A percentile compares a stretch with the other conserved stretches of the same genome.
Conservation (phyloP, 2,113 vertebrate species). For the Crotalus helleri region DNA sequence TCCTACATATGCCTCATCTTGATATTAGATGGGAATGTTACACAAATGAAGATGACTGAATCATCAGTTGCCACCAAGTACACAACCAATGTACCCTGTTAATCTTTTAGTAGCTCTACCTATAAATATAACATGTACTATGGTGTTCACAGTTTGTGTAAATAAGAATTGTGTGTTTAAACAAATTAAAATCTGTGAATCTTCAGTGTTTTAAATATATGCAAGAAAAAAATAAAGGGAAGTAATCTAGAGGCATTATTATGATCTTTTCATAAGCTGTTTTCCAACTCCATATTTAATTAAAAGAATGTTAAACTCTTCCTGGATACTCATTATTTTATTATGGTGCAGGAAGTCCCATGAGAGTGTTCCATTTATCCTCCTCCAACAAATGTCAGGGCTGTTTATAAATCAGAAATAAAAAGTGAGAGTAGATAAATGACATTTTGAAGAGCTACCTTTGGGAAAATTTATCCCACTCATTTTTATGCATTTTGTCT, state of each 20-base stretch:
- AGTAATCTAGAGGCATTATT: neutral
- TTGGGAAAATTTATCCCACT: neutral
- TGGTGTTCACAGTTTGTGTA: neutral
- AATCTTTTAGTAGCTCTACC: neutral
- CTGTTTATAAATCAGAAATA: neutral
- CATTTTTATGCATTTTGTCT: neutral
- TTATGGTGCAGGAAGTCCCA: neutral
- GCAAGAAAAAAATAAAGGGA: neutral
- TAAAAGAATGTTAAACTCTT: neutral
- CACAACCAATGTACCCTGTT: neutral
- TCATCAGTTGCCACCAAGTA: neutral
- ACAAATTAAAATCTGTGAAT: neutral
- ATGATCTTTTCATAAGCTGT: neutral
- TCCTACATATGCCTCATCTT: neutral
- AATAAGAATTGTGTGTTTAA: neutral
- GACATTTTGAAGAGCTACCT: neutral
- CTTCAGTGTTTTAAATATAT: neutral
- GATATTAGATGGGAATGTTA: neutral
- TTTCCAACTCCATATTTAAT: neutral
- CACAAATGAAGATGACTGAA: neutral
- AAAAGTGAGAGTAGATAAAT: neutral
- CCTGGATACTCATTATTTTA: neutral
- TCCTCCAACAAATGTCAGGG: neutral
- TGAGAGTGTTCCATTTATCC: neutral
- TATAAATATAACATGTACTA: neutral